Base-by-base conservation (phyloP, 2,113 vertebrate species). In the Datnioides undecimradiatus region DNA sequence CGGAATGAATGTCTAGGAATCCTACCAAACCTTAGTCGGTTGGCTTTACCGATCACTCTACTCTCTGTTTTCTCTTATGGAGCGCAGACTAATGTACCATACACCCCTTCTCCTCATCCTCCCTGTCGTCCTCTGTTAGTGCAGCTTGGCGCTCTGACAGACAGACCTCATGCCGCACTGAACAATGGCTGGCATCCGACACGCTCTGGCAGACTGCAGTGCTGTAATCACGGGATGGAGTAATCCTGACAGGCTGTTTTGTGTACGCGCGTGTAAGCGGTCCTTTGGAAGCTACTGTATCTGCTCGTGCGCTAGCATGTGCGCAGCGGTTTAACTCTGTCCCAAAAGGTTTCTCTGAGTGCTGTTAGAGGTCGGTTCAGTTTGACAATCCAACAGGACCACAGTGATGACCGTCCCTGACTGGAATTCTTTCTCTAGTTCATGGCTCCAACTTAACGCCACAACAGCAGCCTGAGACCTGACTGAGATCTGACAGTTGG, bases 141-240 rank as follows among this genome's bases (percentile, higher is more conserved):
- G 80, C 3, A 46, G 85, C 33, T 54, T 86, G 83, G 85, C 48
- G 0, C 40, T 29, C 17, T 59, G 72, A 75, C 85, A 82, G 67
- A 31, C 11, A 14, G 12, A 38, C 40, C 80, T 85, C 78, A 54
- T 16, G 60, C 73, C 54, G 63, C 59, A 16, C 71, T 21, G 70
- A 81, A 90, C 85, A 87, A 90, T 86, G 74, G 55, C 71, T 90
- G 85, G 83, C 77, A 25, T 75, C 68, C 5, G 43, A 73, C 68
- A 21, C 1, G 2, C 40, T 83, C 68, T 80, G 83, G 76, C 80
- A 25, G 67, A 6, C 66, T 34, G 34, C 0, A 31, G 13, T 49
- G 51, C 86, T 67, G 62, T 79, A 79, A 79, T 79, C 80, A 83
- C n/a, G 10, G 62, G 77, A 88, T 16, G 59, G 54, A 80, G 34